Percentiles rank a stretch among this genome's conserved stretches.
Conservation (phyloP, 2,797 vertebrate genomes). For the Argyrosomus regius region DNA sequence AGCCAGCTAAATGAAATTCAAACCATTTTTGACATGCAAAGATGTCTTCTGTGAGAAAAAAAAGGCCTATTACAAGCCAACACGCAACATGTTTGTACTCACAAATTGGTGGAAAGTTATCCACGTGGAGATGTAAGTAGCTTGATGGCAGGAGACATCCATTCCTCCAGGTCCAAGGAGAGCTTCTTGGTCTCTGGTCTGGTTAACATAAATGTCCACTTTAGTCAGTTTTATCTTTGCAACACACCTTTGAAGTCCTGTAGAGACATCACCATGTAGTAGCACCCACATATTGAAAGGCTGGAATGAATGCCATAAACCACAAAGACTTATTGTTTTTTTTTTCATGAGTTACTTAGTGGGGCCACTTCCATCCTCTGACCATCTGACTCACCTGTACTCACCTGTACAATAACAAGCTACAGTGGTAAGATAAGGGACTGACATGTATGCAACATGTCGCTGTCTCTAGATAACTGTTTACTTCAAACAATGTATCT, state of each 20-base stretch:
- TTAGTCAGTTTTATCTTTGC: background rate
- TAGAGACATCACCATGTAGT: background rate
- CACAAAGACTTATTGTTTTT: background rate
- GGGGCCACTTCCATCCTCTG: background rate
- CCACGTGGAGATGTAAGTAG: background rate
- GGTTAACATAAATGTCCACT: background rate
- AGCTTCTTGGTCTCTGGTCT: background rate
- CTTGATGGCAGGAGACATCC: background rate
- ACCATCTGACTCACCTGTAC: background rate
- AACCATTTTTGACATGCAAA: background rate
- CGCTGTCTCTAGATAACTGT: too few relatives aligned
- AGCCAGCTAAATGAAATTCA: background rate
- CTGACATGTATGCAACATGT: too few relatives aligned
- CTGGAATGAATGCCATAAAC: background rate
- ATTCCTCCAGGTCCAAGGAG: background rate
- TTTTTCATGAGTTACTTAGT: background rate
- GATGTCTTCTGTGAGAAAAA: background rate
- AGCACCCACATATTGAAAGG: background rate
- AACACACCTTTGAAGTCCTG: background rate
- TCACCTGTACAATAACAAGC: too few relatives aligned
- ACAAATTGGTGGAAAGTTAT: background rate
- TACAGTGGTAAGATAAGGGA: too few relatives aligned
- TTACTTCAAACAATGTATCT: too few relatives aligned
- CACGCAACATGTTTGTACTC: conserved; percentile 26
- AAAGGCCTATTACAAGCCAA: background rate